These are phyloP conservation scores for Lepidurus couesii DNA, from an alignment of 1,140 invertebrate species.

Conservation along the genomic window DNA sequence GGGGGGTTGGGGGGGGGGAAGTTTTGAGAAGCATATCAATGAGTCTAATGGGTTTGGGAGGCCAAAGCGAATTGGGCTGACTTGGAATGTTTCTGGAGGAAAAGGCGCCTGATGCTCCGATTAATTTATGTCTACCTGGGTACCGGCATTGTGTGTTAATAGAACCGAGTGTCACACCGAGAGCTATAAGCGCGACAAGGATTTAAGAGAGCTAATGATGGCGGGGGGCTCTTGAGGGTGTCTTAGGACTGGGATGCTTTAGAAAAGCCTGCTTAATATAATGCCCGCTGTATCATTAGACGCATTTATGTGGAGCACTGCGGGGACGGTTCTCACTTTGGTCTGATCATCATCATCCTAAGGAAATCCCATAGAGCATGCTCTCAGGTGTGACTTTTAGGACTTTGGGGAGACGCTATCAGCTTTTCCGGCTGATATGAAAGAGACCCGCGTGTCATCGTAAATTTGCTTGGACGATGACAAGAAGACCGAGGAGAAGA, in stretches of 20 bases:
- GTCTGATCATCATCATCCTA: not conserved
- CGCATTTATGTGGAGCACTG: constrained; percentile 6
- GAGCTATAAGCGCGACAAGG: not conserved
- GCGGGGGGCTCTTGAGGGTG: not conserved
- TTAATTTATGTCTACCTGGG: not conserved
- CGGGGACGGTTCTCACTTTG: not conserved
- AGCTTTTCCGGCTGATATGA: constrained; percentile 13
- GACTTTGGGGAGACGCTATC: not conserved
- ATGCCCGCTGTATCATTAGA: not conserved
- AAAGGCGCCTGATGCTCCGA: not conserved
- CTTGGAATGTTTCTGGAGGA: not conserved
- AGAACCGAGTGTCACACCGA: not conserved
- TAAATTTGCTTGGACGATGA: not conserved
- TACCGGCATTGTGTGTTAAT: not conserved
- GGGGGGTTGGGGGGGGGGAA: not conserved
- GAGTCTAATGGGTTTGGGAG: not conserved
- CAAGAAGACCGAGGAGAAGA: no score
- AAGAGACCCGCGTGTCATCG: not conserved
- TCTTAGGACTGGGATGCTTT: not conserved
- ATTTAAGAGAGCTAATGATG: not conserved
- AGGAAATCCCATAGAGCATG: not conserved
- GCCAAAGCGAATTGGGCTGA: not conserved
- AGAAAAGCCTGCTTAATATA: no score
- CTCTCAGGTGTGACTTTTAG: not conserved
- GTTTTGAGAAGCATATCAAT: not conserved